phyloP scores from a whole-genome alignment of 2,888 invertebrate species.

The Hanleya hanleyi region DNA sequence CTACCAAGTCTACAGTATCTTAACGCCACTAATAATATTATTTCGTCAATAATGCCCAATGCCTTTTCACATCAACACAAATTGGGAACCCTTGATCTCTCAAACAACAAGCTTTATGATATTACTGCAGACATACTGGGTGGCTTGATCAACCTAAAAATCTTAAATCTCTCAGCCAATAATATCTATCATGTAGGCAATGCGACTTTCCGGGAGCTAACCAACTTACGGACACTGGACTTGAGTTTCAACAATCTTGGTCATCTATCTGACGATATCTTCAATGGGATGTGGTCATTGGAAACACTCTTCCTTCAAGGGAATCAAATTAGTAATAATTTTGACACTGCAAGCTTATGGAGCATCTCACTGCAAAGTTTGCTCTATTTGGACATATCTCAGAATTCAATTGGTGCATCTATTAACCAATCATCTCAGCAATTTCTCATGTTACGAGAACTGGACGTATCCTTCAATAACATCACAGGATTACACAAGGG shows the following conservation, averaged over 20 bases:
- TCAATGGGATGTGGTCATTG: constrained; percentile 15
- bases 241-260: constrained; percentile 35
- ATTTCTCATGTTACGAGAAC: constrained; percentile 26
- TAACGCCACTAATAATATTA: constrained; percentile 20
- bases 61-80: constrained; percentile 34
- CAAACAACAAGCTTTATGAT: constrained; percentile 46
- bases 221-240: constrained; percentile 26
- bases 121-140: constrained; percentile 25
- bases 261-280: not conserved
- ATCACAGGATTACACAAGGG: constrained; percentile 15
- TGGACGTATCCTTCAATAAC: constrained; percentile 47
- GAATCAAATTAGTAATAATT: constrained; percentile 17
- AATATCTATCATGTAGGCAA: constrained; percentile 24
- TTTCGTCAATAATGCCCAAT: constrained; percentile 16
- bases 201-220: constrained; percentile 21
- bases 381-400: constrained; percentile 36
- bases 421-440: not conserved
- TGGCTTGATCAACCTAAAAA: constrained; percentile 19
- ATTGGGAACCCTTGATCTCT: constrained; percentile 48
- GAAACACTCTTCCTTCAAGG: constrained; percentile 72
- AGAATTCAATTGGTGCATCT: constrained; percentile 25
- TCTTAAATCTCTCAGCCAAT: constrained; percentile 36
- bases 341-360: constrained; percentile 22
- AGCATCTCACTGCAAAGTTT: constrained; percentile 25
- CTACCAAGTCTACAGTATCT: constrained; percentile 26